Evolutionary conservation across 1,140 invertebrate genomes (phyloP).

Genomic region (Diachasmimorpha longicaudata): DNA sequence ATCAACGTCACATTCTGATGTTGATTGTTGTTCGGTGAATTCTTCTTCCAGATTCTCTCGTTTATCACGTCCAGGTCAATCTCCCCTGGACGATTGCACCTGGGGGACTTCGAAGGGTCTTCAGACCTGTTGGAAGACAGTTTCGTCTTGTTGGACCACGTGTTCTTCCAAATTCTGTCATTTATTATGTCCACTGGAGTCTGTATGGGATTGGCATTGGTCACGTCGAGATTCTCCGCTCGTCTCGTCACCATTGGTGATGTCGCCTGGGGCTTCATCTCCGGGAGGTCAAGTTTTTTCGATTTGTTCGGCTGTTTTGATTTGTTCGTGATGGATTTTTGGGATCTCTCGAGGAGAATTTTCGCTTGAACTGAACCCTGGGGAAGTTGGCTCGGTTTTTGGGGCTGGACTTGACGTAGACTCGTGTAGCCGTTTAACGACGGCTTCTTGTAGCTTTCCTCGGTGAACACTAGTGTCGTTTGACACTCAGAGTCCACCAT

Average conservation of each 20-base stretch:
- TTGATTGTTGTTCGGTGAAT: conserved; percentile 11
- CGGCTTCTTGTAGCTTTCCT: background rate
- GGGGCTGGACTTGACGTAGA: background rate
- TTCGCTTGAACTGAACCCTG: background rate
- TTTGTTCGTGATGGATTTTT: background rate
- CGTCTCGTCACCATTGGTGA: background rate
- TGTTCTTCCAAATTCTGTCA: conserved; percentile 56
- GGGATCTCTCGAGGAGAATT: conserved; percentile 14
- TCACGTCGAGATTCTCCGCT: background rate
- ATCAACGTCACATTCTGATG: conserved; percentile 47
- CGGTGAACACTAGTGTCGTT: background rate
- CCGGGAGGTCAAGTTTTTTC: background rate
- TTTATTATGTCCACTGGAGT: conserved; percentile 53
- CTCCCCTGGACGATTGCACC: conserved; percentile 22
- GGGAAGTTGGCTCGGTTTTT: background rate
- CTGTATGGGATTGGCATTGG: background rate
- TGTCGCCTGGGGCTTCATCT: conserved; percentile 27
- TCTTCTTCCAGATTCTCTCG: conserved; percentile 52
- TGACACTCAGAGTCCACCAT: conserved; percentile 50
- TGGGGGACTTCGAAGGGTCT: background rate
- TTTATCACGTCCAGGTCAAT: conserved; percentile 54
- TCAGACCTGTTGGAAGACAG: conserved; percentile 2
- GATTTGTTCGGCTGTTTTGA: conserved; percentile 5
- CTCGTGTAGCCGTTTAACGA: background rate
- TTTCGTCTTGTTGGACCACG: conserved; percentile 42